Evolutionary conservation across 2,113 vertebrate species (phyloP), one percentile per base, ranked within the genome.

Genomic region (Clinocottus analis): DNA sequence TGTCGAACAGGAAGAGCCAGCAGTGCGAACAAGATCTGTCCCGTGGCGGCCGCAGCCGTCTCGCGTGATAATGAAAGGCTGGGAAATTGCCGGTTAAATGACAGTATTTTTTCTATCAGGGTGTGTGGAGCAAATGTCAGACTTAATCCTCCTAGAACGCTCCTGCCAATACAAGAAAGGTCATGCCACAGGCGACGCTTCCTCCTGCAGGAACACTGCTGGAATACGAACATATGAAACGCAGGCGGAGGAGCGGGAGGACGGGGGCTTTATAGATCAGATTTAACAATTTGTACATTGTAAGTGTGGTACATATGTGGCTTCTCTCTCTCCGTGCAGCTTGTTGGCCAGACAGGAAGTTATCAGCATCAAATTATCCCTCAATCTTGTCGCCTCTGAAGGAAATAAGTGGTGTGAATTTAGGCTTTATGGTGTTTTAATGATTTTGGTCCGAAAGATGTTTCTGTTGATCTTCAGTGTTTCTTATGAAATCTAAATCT

Each of bases 1-100:
- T n/a, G 88, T 41, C 64, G 0, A 71, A 90, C 90, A 84, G 83
- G 92, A 92, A 92, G 86, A 90, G 85, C 91, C 77, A 71, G 91
- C 62, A 35, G 0, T 11, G 1, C 29, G 3, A 2, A 71, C 39
- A 49, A n/a, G 64, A 25, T 49, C 63, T 19, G 72, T 77, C 72
- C 64, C 27, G 1, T n/a, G 11, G 77, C 73, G 35, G 75, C 72
- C 35, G 69, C 56, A 10, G 19, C 35, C 13, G 31, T 23, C 35
- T 47, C 16, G 4, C 53, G 10, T 12, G n/a, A 17, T 72, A 62
- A 66, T 59, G 43, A 64, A 51, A 60, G 39, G 55, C 45, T 31
- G 3, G 53, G 21, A 62, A 85, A 77, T n/a, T 5, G 41, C 35
- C 41, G 55, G 64, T n/a, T 61, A 75, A 84, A 86, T 49, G 31